phyloP scores from a whole-genome alignment of 2,888 invertebrate species.

The Drosophila lutescens region DNA sequence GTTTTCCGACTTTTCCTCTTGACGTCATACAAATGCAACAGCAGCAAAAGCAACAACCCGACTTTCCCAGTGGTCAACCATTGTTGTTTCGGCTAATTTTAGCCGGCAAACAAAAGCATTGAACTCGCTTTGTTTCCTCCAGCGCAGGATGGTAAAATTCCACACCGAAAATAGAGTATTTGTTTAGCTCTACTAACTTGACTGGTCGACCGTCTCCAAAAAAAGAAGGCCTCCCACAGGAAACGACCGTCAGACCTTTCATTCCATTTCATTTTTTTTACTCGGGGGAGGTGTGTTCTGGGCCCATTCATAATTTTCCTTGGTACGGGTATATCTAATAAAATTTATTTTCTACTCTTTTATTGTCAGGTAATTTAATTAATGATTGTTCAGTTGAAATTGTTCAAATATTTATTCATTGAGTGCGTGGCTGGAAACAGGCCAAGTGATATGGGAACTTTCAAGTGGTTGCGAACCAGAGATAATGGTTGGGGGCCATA shows the following conservation, averaged over 20 bases:
- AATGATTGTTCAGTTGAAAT: conserved; percentile 61
- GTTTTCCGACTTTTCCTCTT: conserved; percentile 26
- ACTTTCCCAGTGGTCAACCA: conserved; percentile 28
- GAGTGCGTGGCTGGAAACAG: conserved; percentile 20
- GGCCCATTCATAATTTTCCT: conserved; percentile 37
- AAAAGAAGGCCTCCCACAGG: conserved; percentile 31
- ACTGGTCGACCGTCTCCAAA: conserved; percentile 41
- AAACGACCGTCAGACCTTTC: conserved; percentile 26
- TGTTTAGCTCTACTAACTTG: conserved; percentile 30
- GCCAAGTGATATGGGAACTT: conserved; percentile 12
- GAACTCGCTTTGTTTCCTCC: conserved; percentile 38
- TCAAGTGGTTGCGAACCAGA: conserved; percentile 14
- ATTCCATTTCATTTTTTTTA: background rate
- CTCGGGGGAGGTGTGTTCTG: background rate
- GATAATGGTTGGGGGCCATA: conserved; percentile 19
- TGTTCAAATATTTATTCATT: conserved; percentile 35
- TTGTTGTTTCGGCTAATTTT: conserved; percentile 56
- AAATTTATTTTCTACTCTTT: conserved; percentile 36
- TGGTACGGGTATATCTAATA: conserved; percentile 1
- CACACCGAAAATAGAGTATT: conserved; percentile 49
- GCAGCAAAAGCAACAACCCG: conserved; percentile 4
- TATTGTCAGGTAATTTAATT: conserved; percentile 73
- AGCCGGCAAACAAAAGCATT: conserved; percentile 44
- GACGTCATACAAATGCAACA: conserved; percentile 57
- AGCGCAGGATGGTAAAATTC: conserved; percentile 28